Percentiles rank a stretch among this genome's conserved stretches.
These are phyloP conservation scores for Prenolepis imparis DNA, from an alignment of 2,888 invertebrate species.

Conservation along the genomic window DNA sequence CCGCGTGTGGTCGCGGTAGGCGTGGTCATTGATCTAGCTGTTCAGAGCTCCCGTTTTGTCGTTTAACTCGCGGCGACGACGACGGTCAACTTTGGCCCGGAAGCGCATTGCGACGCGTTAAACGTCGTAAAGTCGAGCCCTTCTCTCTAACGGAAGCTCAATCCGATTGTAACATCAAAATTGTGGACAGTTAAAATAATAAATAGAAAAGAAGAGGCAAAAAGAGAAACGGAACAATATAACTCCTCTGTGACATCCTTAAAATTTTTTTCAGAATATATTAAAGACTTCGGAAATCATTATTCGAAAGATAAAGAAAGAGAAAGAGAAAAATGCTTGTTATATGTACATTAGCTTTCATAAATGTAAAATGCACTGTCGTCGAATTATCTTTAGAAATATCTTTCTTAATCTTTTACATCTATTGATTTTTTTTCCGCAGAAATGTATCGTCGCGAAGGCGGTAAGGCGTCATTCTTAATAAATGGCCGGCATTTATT, in stretches of 20 bases:
- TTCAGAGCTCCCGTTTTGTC: constrained; percentile 43
- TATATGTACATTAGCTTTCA: background rate
- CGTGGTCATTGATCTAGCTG: constrained; percentile 58
- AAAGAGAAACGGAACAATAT: background rate
- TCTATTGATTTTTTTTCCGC: background rate
- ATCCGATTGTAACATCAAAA: background rate
- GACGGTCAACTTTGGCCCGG: constrained; percentile 33
- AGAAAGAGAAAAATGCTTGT: background rate
- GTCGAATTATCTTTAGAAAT: background rate
- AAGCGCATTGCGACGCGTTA: constrained; percentile 22
- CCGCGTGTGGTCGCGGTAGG: constrained; percentile 46
- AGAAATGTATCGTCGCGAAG: background rate
- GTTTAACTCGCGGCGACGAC: constrained; percentile 41
- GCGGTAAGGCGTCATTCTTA: constrained; percentile 70
- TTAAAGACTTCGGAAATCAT: background rate
- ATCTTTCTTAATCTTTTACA: background rate
- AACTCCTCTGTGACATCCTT: background rate
- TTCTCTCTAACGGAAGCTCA: background rate
- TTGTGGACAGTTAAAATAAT: background rate
- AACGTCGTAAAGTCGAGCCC: background rate
- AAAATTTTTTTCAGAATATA: background rate
- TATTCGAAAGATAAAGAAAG: background rate
- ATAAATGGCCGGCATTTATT: constrained; percentile 76
- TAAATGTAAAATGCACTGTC: background rate
- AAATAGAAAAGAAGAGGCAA: background rate